phyloP scores from a whole-genome alignment of 2,888 invertebrate genomes.

The Sclerodermus sp. region DNA sequence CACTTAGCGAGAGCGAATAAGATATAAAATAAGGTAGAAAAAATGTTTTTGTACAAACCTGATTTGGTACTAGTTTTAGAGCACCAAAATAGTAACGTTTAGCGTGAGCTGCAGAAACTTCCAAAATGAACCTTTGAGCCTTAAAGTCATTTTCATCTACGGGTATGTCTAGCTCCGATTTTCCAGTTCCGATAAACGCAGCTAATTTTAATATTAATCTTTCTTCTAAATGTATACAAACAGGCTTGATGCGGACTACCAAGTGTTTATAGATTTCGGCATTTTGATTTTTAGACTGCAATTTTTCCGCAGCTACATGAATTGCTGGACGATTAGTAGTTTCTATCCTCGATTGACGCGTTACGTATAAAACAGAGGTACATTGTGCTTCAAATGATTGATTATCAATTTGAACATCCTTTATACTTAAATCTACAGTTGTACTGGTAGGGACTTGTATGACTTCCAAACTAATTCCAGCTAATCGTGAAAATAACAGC shows the following conservation, averaged over 20 bases:
- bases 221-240: conserved; percentile 88
- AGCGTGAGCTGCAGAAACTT: conserved; percentile 78
- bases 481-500: conserved; percentile 73
- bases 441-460: conserved; percentile 62
- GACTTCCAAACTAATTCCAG: conserved; percentile 67
- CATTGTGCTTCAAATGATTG: conserved; percentile 84
- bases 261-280: conserved; percentile 88
- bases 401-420: conserved; percentile 71
- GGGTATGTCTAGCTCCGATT: conserved; percentile 62
- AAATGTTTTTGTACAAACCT: conserved; percentile 59
- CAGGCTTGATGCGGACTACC: conserved; percentile 77
- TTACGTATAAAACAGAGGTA: conserved; percentile 81
- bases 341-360: conserved; percentile 59
- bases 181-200: conserved; percentile 64
- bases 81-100: conserved; percentile 86
- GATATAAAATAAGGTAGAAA: background rate
- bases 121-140: conserved; percentile 76
- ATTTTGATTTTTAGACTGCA: conserved; percentile 68
- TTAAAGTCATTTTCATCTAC: conserved; percentile 79
- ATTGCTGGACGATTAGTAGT: conserved; percentile 71
- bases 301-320: conserved; percentile 76
- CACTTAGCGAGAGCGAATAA: conserved; percentile 35
- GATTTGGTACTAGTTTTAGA: conserved; percentile 76
- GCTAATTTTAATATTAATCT: conserved; percentile 74
- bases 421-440: conserved; percentile 72